Evolutionary conservation across 1,140 invertebrate genomes (phyloP), one percentile per base, ranked within the genome.

Genomic region (Neotoxoptera formosana): DNA sequence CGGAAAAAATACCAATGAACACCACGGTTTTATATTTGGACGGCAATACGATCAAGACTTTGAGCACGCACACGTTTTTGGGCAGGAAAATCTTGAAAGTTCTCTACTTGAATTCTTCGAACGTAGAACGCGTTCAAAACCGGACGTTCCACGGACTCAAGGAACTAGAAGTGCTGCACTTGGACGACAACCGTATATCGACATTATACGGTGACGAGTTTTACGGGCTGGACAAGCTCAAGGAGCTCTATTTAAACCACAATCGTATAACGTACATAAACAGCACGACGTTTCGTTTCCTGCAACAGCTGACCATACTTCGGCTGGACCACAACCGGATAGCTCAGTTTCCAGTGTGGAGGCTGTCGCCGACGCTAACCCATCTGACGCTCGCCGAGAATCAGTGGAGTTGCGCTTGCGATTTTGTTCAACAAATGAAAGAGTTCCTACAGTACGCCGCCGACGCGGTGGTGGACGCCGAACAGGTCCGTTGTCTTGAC

Each of bases 1-100:
- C 98, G 9, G 96, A 97, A 60, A 96, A 97, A 95, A 98, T 98
- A 95, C 98, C 98, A 7, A 99, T 99, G 98, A 98, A 99, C 94
- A 97, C 98, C 47, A 98, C 98, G 6, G 97, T 98, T 95, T 95
- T 99, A 45, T 98, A 98, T 95, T 95, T 99, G 89, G 98, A 99
- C 95, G 98, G 98, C 30, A 99, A 99, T 95, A 96, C 98, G 94
- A 96, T 99, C 93, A 96, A 96, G 94, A 96, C 96, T 51, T 95
- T 98, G 36, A 96, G 96, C 93, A 98, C 97, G 95, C 98, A 99
- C 95, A 97, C 98, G 47, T 98, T 99, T 95, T 98, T 99, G 94
- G 98, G 98, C 0, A 96, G 98, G 94, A 99, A 98, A 95, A 97
- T 97, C 94, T 95, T 99, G 41, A 97, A 97, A 95, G 96, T 97